phyloP scores from a whole-genome alignment of 1,140 invertebrate genomes.

The Phymorhynchus buccinoides region DNA sequence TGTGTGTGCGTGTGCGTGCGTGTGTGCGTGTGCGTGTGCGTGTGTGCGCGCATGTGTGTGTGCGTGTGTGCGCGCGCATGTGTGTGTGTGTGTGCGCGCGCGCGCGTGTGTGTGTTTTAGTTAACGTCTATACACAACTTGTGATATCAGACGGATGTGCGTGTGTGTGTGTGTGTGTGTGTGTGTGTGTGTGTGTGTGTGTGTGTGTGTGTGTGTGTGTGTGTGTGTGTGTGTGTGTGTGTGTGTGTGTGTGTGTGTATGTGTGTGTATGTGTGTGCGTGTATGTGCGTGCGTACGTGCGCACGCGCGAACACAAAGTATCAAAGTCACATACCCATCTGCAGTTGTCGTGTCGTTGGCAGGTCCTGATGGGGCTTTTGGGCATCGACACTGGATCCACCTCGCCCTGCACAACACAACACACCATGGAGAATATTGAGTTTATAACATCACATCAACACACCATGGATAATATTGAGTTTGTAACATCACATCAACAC shows the following conservation, averaged over 20 bases:
- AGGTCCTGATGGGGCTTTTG: not conserved
- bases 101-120: too few species aligned
- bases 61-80: not conserved
- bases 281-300: not conserved
- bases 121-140: too few species aligned
- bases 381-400: not conserved
- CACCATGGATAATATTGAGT: too few species aligned
- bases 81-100: not conserved
- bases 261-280: not conserved
- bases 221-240: not conserved
- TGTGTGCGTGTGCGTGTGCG: too few species aligned
- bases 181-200: not conserved
- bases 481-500: too few species aligned
- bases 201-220: not conserved
- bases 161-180: not conserved
- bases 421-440: not conserved
- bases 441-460: not conserved
- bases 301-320: not conserved
- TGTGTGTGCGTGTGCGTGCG: too few species aligned
- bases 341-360: conserved; percentile 12
- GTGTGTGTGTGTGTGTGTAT: too few species aligned
- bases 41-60: not conserved
- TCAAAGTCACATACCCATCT: conserved; percentile 31
- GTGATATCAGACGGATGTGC: too few species aligned
- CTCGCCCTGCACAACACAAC: not conserved